Evolutionary conservation across 2,113 vertebrate species (phyloP), one percentile per base, ranked within the genome.

Genomic region (Nicator chloris): DNA sequence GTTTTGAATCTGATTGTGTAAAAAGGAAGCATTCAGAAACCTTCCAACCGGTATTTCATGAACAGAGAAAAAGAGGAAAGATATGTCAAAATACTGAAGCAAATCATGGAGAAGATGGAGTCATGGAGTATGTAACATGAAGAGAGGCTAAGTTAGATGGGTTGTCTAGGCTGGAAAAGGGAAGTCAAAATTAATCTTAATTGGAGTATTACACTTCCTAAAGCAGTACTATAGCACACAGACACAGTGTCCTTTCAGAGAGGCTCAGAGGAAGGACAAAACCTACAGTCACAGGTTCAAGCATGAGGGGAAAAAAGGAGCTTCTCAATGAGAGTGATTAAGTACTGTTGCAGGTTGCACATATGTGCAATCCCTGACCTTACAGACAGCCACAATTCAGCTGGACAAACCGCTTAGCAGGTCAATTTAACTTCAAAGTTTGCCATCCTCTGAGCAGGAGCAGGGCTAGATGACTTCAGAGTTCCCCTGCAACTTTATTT

Each of bases 241-340:
- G 15, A n/a, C 6, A 28, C 27, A 64, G 9, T 19, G 15, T 49
- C 17, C 20, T 88, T 61, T 72, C 45, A 60, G 78, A 78, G 24
- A 24, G 27, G 7, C 49, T 88, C 49, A 57, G 15, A 71, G 15
- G 47, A 66, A 91, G 28, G 18, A 59, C 8, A 60, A 85, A 49
- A 68, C 7, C 15, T 51, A 24, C 16, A 88, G 13, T 15, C 40
- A 42, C 4, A 47, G 9, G 16, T 71, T 82, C 28, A 82, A 77
- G 22, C 14, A 54, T 3, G 7, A 72, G 6, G 6, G 9, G 1
- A 2, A 7, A 30, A 75, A 33, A 7, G 6, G 51, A 49, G 2
- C 5, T 57, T 79, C n/a, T 64, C 12, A 16, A 4, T 59, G 10
- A 75, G 9, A 60, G 15, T 28, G 7, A 18, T 30, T 45, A 85